phyloP scores from a whole-genome alignment of 2,113 vertebrate genomes.

The Saiga tatarica region DNA sequence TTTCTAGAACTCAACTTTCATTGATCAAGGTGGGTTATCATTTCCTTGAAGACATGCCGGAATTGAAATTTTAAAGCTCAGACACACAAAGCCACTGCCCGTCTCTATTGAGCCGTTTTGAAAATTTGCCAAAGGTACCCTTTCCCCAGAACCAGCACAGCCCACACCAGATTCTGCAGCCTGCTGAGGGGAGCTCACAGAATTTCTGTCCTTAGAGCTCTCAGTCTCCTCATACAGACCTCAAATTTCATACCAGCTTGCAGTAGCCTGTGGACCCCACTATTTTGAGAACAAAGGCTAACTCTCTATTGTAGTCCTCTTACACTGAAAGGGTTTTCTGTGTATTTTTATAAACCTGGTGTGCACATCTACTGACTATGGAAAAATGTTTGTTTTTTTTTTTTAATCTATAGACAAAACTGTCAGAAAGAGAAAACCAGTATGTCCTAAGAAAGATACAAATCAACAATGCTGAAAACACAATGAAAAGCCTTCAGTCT shows the following conservation, averaged over 20 bases:
- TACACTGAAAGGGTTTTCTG: not conserved
- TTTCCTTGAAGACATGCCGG: not conserved
- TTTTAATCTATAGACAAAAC: slow-evolving; percentile 80
- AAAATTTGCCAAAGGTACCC: not conserved
- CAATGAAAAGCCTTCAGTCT: slow-evolving; percentile 77
- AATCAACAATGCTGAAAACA: slow-evolving; percentile 81
- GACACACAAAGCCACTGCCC: not conserved
- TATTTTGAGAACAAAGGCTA: not conserved
- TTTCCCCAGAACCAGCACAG: not conserved
- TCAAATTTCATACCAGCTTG: not conserved
- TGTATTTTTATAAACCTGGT: not conserved
- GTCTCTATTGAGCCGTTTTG: not conserved
- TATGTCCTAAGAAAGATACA: slow-evolving; percentile 82
- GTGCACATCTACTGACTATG: not conserved
- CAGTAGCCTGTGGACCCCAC: not conserved
- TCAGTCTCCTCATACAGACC: not conserved
- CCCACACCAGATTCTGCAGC: not conserved
- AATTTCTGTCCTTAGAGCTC: not conserved
- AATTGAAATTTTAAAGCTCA: not conserved
- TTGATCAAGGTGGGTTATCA: not conserved
- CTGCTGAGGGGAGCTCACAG: not conserved
- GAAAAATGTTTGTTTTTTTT: not conserved
- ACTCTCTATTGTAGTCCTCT: not conserved
- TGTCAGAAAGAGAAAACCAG: slow-evolving; percentile 87
- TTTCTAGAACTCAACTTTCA: not conserved